Base-by-base conservation (phyloP, 92 coral and sea anemone species). In the Palythoa grandiflora region DNA sequence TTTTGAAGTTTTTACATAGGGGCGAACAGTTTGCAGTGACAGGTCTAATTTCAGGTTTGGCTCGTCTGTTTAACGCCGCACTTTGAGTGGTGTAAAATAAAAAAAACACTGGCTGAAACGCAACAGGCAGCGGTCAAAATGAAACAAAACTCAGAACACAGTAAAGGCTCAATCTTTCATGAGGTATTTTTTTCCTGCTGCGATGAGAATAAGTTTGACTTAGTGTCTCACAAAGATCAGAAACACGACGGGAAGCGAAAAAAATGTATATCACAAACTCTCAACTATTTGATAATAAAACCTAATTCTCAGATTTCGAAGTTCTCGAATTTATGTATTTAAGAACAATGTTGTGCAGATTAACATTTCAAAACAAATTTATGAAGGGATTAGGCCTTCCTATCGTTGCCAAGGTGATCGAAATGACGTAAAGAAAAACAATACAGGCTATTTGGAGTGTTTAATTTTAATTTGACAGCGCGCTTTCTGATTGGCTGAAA, bases 141-240 rank as follows among this genome's bases (percentile, higher is more conserved):
- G 48, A 81, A 81, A 44, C 86, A 21, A 9, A 81, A 20, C 14
- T 51, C 55, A 20, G 39, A 47, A 66, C 44, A 81, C 84, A 20
- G 61, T 20, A 36, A 3, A 81, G 73, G 47, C 44, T 66, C 63
- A 44, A 63, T 65, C 44, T 68, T 81, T 81, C 8, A 35, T n/a
- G 51, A 1, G 86, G 1, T 20, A 9, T 12, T n/a, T 66, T 1
- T 51, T 40, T 35, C 86, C 86, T 37, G 60, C 86, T 65, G 86
- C 28, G 75, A 9, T 51, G 44, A 47, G 35, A 81, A 81, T 66
- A 81, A 66, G 75, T 81, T 79, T 81, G 75, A 81, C 47, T 81
- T 48, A 8, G 47, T 81, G 47, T 66, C 60, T 16, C 21, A 63
- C 35, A 16, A 16, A 7, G 28, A 16, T 63, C n/a, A 16, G 70